These are phyloP conservation scores for Parasteatoda lunata DNA, from an alignment of 2,888 invertebrate genomes.

Conservation along the genomic window DNA sequence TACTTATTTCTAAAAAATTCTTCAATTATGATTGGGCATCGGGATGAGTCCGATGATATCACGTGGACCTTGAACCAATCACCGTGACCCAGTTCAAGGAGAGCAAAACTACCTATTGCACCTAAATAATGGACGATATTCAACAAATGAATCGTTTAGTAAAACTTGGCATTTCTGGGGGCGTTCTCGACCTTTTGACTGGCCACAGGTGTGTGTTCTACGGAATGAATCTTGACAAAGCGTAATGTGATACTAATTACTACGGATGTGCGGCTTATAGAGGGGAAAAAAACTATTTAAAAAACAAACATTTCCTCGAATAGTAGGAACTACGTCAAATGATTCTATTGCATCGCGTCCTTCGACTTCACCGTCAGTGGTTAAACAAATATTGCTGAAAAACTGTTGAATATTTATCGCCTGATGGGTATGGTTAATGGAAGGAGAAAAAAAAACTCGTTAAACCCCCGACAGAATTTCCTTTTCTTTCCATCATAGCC, in stretches of 20 bases:
- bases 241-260: not conserved
- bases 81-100: not conserved
- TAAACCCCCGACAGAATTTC: no score
- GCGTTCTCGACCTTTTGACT: not conserved
- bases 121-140: not conserved
- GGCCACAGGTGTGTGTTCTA: not conserved
- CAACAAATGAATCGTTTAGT: not conserved
- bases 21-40: not conserved
- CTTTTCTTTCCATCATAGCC: no score
- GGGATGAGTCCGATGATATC: not conserved
- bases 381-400: no score
- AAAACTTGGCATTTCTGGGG: not conserved
- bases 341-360: no score
- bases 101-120: not conserved
- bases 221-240: not conserved
- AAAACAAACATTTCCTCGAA: no score
- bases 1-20: not conserved
- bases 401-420: no score
- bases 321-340: no score
- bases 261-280: not conserved
- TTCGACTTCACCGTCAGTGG: no score
- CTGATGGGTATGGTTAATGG: no score
- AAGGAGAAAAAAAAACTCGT: no score
- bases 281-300: not conserved
- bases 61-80: slow-evolving; percentile 2